These are phyloP conservation scores for Chrosomus eos DNA, from an alignment of 2,797 vertebrate genomes.

Conservation along the genomic window DNA sequence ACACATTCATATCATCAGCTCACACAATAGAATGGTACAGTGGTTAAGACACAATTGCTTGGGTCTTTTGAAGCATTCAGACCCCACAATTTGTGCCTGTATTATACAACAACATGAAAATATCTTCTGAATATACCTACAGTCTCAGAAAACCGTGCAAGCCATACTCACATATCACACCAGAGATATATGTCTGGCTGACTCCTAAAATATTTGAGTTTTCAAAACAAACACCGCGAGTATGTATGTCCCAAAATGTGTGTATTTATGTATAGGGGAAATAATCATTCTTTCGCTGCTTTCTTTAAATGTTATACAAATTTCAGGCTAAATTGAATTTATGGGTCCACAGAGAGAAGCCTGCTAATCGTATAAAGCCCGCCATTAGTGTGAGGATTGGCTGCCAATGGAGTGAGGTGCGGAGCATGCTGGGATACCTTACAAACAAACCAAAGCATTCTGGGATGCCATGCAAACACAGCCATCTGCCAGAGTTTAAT, in stretches of 20 bases:
- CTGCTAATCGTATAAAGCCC: slow-evolving; percentile 69
- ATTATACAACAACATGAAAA: slow-evolving; percentile 64
- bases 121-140: slow-evolving; percentile 64
- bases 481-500: slow-evolving; percentile 32
- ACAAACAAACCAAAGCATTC: slow-evolving; percentile 39
- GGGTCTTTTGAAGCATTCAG: slow-evolving; percentile 40
- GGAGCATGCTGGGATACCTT: slow-evolving; percentile 51
- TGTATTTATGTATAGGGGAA: slow-evolving; percentile 72
- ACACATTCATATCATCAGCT: slow-evolving; percentile 6
- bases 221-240: slow-evolving; percentile 72
- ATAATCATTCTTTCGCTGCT: slow-evolving; percentile 74
- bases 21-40: neutral
- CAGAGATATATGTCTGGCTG: slow-evolving; percentile 62
- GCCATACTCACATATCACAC: slow-evolving; percentile 54
- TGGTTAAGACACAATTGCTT: slow-evolving; percentile 29
- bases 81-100: slow-evolving; percentile 58
- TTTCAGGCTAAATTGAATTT: slow-evolving; percentile 72
- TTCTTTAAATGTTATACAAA: slow-evolving; percentile 72
- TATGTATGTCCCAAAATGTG: slow-evolving; percentile 68
- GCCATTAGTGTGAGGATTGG: slow-evolving; percentile 65
- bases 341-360: slow-evolving; percentile 66
- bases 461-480: slow-evolving; percentile 46
- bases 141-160: slow-evolving; percentile 59
- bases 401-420: slow-evolving; percentile 40
- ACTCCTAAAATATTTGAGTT: slow-evolving; percentile 65